Percentiles rank a stretch among this genome's conserved stretches.
These are phyloP conservation scores for Dasypolia templi DNA, from an alignment of 2,888 invertebrate species.

Conservation along the genomic window DNA sequence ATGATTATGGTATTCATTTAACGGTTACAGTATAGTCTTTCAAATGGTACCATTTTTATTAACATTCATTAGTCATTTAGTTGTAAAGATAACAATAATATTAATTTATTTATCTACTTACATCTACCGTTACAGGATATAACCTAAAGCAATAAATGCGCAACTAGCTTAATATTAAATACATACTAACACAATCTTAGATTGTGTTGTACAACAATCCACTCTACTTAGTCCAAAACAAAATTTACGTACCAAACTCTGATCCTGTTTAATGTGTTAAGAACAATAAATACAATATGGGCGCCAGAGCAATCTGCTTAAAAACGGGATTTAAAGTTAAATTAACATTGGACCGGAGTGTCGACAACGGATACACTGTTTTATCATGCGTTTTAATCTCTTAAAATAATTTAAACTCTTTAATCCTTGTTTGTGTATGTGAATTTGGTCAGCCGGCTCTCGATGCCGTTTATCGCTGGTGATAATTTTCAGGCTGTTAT, in stretches of 20 bases:
- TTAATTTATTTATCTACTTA: no score
- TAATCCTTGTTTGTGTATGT: constrained; percentile 78
- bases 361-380: constrained; percentile 72
- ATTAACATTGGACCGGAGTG: constrained; percentile 77
- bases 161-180: no score
- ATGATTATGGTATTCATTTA: no score
- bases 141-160: no score
- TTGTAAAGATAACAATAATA: no score
- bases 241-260: constrained; percentile 60
- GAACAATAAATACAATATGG: constrained; percentile 68
- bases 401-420: constrained; percentile 85
- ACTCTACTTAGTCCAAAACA: constrained; percentile 59
- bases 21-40: no score
- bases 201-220: no score
- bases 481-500: constrained; percentile 45
- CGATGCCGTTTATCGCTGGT: constrained; percentile 47
- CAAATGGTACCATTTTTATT: no score
- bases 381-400: constrained; percentile 84
- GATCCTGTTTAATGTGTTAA: constrained; percentile 64
- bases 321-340: constrained; percentile 80
- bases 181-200: no score
- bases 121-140: no score
- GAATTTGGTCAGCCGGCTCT: constrained; percentile 56
- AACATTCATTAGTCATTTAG: no score
- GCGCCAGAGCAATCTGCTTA: constrained; percentile 65